Conservation (phyloP, 1,140 invertebrate species). For the Drosophila pectinifera region DNA sequence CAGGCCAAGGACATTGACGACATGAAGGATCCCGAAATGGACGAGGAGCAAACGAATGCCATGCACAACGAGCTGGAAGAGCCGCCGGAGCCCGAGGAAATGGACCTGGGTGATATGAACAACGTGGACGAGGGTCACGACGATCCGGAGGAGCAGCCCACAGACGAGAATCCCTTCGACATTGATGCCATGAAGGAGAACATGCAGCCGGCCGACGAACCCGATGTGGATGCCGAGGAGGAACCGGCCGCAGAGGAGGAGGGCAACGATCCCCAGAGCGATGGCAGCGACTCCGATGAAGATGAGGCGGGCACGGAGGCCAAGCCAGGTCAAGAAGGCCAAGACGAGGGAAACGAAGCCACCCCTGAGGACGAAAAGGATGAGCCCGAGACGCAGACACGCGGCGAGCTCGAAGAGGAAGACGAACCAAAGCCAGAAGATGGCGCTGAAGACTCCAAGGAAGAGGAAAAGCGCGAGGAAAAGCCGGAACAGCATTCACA, state of each 20-base stretch:
- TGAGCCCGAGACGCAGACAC: slow-evolving; percentile 82
- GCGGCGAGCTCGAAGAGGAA: slow-evolving; percentile 68
- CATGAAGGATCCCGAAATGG: slow-evolving; percentile 90
- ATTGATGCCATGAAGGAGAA: slow-evolving; percentile 91
- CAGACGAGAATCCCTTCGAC: slow-evolving; percentile 92
- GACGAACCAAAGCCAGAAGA: slow-evolving; percentile 63
- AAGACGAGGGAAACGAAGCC: slow-evolving; percentile 85
- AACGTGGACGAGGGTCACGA: slow-evolving; percentile 92
- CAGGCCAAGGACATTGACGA: slow-evolving; percentile 83
- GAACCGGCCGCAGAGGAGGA: slow-evolving; percentile 85
- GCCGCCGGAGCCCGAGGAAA: slow-evolving; percentile 91
- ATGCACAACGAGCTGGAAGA: slow-evolving; percentile 92
- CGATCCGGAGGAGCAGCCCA: slow-evolving; percentile 86
- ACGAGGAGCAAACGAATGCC: slow-evolving; percentile 94
- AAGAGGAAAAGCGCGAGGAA: slow-evolving; percentile 78
- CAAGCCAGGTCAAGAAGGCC: slow-evolving; percentile 84
- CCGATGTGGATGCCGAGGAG: slow-evolving; percentile 80
- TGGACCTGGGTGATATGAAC: slow-evolving; percentile 94
- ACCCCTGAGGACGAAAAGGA: slow-evolving; percentile 86
- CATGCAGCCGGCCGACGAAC: slow-evolving; percentile 84
- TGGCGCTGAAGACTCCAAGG: slow-evolving; percentile 67
- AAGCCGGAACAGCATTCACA: slow-evolving; percentile 89
- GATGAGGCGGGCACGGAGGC: slow-evolving; percentile 75
- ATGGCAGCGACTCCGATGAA: slow-evolving; percentile 84
- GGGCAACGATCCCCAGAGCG: slow-evolving; percentile 85